These are phyloP conservation scores for Brenthis ino DNA, from an alignment of 2,888 invertebrate species.

Conservation along the genomic window DNA sequence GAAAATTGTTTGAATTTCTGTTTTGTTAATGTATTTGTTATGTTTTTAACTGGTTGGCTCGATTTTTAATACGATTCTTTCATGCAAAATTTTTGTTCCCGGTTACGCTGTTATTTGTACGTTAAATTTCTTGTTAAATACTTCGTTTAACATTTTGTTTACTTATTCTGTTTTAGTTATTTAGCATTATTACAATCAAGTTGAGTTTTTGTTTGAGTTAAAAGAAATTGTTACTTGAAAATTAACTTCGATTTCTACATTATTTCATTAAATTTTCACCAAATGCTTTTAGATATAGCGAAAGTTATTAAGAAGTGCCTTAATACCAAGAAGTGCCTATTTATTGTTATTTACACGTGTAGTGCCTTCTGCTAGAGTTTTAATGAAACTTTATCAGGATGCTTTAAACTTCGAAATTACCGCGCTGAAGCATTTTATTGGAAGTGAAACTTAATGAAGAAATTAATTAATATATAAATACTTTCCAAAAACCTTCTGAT, in stretches of 20 bases:
- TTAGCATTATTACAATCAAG: constrained; percentile 24
- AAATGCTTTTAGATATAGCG: constrained; percentile 15
- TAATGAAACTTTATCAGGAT: constrained; percentile 51
- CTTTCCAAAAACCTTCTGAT: constrained; percentile 15
- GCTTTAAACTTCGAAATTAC: constrained; percentile 39
- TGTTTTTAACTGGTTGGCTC: constrained; percentile 18
- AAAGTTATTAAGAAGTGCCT: constrained; percentile 59
- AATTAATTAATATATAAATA: not conserved
- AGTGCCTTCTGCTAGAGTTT: constrained; percentile 58
- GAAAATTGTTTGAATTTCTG: constrained; percentile 43
- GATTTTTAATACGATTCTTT: constrained; percentile 10
- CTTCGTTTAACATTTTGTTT: constrained; percentile 30
- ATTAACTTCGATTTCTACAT: not conserved
- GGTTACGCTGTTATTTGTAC: constrained; percentile 20
- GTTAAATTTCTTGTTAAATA: constrained; percentile 28
- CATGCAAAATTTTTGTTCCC: constrained; percentile 4
- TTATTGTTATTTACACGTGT: constrained; percentile 42
- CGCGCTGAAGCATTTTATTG: constrained; percentile 12
- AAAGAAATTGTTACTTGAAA: not conserved
- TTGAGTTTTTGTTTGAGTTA: constrained; percentile 22
- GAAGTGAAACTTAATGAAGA: not conserved
- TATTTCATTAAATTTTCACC: not conserved
- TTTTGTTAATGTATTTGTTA: constrained; percentile 41
- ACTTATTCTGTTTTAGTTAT: constrained; percentile 18
- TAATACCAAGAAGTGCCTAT: constrained; percentile 62